Evolutionary conservation across 2,888 invertebrate species (phyloP).

Genomic region (Watsonalla binaria): DNA sequence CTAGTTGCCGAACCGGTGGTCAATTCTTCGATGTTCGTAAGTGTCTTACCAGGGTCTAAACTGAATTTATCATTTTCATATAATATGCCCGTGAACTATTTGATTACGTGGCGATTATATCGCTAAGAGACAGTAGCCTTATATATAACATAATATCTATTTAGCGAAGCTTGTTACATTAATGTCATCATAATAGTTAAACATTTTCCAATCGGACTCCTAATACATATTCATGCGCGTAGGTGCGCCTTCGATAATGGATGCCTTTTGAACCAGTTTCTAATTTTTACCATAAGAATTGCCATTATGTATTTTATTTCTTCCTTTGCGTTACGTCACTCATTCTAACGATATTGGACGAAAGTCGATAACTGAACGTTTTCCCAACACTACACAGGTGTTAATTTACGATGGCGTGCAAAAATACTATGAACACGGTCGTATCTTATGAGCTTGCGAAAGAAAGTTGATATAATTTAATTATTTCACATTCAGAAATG

Average conservation of each 20-base stretch:
- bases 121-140: too few species aligned
- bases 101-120: too few species aligned
- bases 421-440: background rate
- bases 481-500: background rate
- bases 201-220: background rate
- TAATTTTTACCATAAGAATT: constrained; percentile 25
- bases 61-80: too few species aligned
- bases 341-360: constrained; percentile 22
- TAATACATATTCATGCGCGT: constrained; percentile 22
- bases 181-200: too few species aligned
- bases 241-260: constrained; percentile 5
- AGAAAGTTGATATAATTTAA: background rate
- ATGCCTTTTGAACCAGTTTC: constrained; percentile 22
- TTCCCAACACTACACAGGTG: constrained; percentile 25
- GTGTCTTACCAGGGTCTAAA: too few species aligned
- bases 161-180: too few species aligned
- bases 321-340: constrained; percentile 33
- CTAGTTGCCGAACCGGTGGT: too few species aligned
- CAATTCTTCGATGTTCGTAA: too few species aligned
- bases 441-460: background rate
- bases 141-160: too few species aligned
- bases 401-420: constrained; percentile 17
- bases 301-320: constrained; percentile 18
- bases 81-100: too few species aligned
- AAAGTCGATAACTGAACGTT: constrained; percentile 36